phyloP scores from a whole-genome alignment of 2,113 vertebrate species.

The Syngnathoides biaculeatus region DNA sequence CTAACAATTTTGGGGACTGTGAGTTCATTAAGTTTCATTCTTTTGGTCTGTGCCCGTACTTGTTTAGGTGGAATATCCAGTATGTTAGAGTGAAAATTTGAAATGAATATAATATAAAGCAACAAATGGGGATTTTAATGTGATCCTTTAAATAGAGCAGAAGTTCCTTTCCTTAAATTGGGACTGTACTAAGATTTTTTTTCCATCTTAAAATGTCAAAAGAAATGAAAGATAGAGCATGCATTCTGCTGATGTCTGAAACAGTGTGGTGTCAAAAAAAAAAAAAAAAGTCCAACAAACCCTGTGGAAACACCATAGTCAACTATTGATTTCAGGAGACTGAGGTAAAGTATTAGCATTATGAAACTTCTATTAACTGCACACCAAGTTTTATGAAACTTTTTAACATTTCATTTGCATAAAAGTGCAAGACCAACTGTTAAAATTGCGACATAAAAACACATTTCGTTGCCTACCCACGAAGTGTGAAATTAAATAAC shows the following conservation, averaged over 20 bases:
- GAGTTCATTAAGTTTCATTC: background rate
- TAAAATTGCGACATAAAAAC: background rate
- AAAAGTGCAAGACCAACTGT: background rate
- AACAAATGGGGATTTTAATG: conserved; percentile 38
- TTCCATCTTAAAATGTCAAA: background rate
- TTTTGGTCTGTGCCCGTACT: conserved; percentile 1
- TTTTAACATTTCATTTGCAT: background rate
- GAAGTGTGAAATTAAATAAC: background rate
- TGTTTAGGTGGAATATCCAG: conserved; percentile 7
- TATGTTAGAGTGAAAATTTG: background rate
- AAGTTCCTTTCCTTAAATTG: conserved; percentile 25
- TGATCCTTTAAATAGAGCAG: conserved; percentile 48
- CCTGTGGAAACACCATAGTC: background rate
- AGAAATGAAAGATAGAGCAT: background rate
- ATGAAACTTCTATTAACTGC: background rate
- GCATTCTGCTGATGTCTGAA: too few species aligned
- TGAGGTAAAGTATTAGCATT: background rate
- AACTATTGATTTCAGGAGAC: background rate
- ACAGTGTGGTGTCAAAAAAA: too few species aligned
- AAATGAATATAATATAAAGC: conserved; percentile 41
- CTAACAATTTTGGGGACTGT: background rate
- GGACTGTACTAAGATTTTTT: background rate
- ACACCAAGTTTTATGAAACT: background rate
- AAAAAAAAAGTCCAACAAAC: background rate
- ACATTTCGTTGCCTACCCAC: background rate